Percentiles rank a stretch among this genome's conserved stretches.
phyloP scores from a whole-genome alignment of 2,888 invertebrate genomes.

The Lithophane ornitopus region DNA sequence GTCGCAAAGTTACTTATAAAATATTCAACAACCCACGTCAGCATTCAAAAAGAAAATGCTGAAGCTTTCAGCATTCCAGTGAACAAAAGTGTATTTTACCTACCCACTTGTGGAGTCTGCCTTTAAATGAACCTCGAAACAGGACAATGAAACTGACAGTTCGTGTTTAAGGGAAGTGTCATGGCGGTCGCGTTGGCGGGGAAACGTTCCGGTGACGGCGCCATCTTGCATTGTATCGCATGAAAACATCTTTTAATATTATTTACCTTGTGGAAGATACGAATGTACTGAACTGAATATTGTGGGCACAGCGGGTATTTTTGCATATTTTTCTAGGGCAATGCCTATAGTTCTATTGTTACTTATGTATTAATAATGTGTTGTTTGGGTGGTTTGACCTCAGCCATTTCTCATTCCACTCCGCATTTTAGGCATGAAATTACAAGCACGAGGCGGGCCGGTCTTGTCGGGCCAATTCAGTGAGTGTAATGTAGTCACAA shows the following conservation, averaged over 20 bases:
- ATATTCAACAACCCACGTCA: slow-evolving; percentile 62
- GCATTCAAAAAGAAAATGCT: slow-evolving; percentile 63
- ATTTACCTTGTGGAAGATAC: slow-evolving; percentile 27
- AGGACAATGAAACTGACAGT: slow-evolving; percentile 68
- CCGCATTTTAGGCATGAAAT: no score
- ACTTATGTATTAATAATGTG: slow-evolving; percentile 24
- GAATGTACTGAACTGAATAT: slow-evolving; percentile 25
- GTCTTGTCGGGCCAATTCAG: no score
- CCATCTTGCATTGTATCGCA: slow-evolving; percentile 63
- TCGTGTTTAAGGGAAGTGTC: slow-evolving; percentile 66
- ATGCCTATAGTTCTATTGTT: slow-evolving; percentile 33
- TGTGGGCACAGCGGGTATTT: not conserved
- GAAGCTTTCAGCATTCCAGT: slow-evolving; percentile 56
- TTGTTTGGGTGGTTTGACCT: not conserved
- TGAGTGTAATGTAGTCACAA: no score
- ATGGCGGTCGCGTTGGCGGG: slow-evolving; percentile 71
- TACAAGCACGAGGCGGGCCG: no score
- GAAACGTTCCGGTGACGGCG: slow-evolving; percentile 59
- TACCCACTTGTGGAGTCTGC: slow-evolving; percentile 64
- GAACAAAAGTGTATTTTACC: slow-evolving; percentile 56
- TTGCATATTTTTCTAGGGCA: slow-evolving; percentile 29
- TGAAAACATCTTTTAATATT: slow-evolving; percentile 55
- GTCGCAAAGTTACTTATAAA: slow-evolving; percentile 56
- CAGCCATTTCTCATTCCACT: no score
- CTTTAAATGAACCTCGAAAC: slow-evolving; percentile 60